Percentiles rank a stretch among this genome's conserved stretches.
These are phyloP conservation scores for Thaumetopoea pityocampa DNA, from an alignment of 1,140 invertebrate species.

Conservation along the genomic window DNA sequence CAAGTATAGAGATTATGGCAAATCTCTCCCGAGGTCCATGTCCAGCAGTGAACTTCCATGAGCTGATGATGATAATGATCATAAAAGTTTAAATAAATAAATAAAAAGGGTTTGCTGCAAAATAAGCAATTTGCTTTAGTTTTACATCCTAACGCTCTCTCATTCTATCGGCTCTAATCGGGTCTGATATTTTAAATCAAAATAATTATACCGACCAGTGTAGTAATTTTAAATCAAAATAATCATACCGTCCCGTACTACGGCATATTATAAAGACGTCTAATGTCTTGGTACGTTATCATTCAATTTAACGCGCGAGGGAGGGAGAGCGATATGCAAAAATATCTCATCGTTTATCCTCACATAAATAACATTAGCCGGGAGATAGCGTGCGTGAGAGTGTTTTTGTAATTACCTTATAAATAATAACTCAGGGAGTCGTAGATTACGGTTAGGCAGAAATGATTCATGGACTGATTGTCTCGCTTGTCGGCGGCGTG, in stretches of 20 bases:
- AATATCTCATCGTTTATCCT: constrained; percentile 65
- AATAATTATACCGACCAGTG: too few species aligned
- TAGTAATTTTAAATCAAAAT: too few species aligned
- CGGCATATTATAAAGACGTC: constrained; percentile 13
- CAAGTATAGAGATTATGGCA: too few species aligned
- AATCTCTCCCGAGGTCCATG: too few species aligned
- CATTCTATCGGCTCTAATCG: too few species aligned
- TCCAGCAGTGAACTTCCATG: too few species aligned
- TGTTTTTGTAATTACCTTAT: constrained; percentile 75
- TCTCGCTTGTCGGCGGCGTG: not conserved
- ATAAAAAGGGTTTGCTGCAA: not conserved
- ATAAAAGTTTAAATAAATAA: not conserved
- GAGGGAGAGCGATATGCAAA: constrained; percentile 69
- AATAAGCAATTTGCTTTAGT: too few species aligned
- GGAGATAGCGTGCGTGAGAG: constrained; percentile 55
- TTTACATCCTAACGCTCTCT: too few species aligned
- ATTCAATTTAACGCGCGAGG: constrained; percentile 56
- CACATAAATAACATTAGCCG: constrained; percentile 66
- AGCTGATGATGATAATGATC: too few species aligned
- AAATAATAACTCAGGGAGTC: constrained; percentile 67
- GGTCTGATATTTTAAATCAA: too few species aligned
- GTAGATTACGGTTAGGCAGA: constrained; percentile 65
- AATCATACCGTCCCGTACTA: not conserved
- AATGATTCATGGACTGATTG: constrained; percentile 46
- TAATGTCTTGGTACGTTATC: constrained; percentile 44